phyloP scores from a whole-genome alignment of 2,113 vertebrate genomes.

The Sturnus vulgaris region DNA sequence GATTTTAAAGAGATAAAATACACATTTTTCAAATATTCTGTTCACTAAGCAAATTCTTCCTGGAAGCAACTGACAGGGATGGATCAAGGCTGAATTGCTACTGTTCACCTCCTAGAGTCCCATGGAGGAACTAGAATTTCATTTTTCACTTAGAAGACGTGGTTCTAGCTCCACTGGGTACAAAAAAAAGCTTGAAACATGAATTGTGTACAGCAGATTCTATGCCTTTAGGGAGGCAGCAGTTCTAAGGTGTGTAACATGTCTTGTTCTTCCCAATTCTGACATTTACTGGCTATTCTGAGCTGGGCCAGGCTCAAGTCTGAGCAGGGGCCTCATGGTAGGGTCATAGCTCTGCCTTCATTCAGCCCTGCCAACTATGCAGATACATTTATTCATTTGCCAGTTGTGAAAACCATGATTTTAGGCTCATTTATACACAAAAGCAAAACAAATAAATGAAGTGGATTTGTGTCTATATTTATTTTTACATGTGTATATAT shows the following conservation, averaged over 20 bases:
- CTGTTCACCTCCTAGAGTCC: background rate
- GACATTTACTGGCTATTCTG: background rate
- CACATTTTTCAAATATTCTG: slow-evolving; percentile 34
- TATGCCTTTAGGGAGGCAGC: background rate
- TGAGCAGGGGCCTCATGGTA: background rate
- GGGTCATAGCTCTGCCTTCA: background rate
- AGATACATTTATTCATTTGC: background rate
- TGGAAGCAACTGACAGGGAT: background rate
- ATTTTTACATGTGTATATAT: background rate
- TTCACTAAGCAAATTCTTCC: slow-evolving; percentile 58
- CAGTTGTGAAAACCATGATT: background rate
- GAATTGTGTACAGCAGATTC: background rate
- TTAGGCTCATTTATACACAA: background rate
- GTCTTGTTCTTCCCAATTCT: background rate
- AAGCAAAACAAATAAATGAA: background rate
- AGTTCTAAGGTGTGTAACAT: background rate
- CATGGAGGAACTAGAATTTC: background rate
- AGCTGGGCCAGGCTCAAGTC: background rate
- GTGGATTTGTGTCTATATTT: background rate
- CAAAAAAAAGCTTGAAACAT: background rate
- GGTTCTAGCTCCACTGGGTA: background rate
- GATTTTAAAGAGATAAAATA: background rate
- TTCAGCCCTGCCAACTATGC: background rate
- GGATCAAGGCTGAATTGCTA: background rate
- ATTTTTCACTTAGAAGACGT: background rate